Evolutionary conservation across 64 coral and sea anemone genomes (phyloP), one percentile per base, ranked within the genome.

Genomic region (Stylophora pistillata): DNA sequence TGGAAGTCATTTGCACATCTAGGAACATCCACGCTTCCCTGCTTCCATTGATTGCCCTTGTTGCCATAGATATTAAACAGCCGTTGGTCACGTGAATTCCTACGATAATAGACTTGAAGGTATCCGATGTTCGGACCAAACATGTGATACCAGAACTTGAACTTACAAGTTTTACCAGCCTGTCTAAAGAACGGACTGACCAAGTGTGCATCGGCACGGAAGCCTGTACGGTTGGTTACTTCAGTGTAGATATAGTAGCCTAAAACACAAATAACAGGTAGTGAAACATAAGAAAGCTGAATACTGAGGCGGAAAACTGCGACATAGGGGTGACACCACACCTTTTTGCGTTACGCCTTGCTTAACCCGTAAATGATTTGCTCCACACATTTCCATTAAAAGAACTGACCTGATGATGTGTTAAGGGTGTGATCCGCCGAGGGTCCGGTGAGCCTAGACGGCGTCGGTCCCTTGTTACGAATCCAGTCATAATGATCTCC

Each of bases 121-220:
- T 77, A 87, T 15, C 90, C 91, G 13, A 89, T 81, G 30, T 92
- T 87, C 10, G 59, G 79, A 47, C 97, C 97, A n/a, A 84, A 95
- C 97, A 99, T 99, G 78, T 99, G 97, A 73, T 99, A 99, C 90
- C 87, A 99, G 87, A 94, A 99, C 18, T 78, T 87, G 78, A 99
- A 95, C 82, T 88, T 90, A 77, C 97, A 99, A 9, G 74, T 91
- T 30, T 88, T 92, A 68, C 97, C 91, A 23, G 97, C 88, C 56
- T 88, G 84, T 47, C 90, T 68, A 64, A 92, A 99, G 55, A 95
- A 74, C 47, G 97, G 97, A 73, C 97, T 99, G 78, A 95, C 72
- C 53, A 89, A 89, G 78, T 93, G 78, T 47, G 97, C 93, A 14
- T 73, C 90, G 3, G 93, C 97, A 69, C 56, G 91, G 77, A 92